These are phyloP conservation scores for Stegostoma tigrinum DNA, from an alignment of 2,113 vertebrate species.

Conservation along the genomic window DNA sequence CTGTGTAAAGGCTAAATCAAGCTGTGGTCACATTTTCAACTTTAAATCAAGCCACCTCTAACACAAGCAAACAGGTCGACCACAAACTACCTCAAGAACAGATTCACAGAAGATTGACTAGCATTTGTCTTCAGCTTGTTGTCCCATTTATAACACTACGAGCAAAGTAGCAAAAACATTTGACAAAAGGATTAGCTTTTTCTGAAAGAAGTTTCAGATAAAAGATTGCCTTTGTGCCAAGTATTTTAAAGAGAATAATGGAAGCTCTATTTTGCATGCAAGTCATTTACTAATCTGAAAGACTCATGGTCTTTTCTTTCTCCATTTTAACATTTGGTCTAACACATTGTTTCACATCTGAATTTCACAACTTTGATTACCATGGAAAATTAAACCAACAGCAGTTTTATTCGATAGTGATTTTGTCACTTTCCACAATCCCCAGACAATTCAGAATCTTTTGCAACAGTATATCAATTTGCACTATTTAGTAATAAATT, in stretches of 20 bases:
- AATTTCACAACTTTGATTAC: not conserved
- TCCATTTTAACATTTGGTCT: not conserved
- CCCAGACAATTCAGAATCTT: not conserved
- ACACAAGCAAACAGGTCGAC: not conserved
- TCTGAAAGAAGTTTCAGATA: not conserved
- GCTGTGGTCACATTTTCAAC: not conserved
- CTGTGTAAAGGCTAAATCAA: constrained; percentile 1
- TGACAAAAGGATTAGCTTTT: not conserved
- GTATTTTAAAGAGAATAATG: not conserved
- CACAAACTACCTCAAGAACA: not conserved
- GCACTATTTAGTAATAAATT: not conserved
- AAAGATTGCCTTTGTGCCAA: not conserved
- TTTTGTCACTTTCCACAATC: not conserved
- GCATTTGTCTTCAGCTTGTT: not conserved
- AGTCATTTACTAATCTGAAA: not conserved
- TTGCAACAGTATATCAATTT: constrained; percentile 2
- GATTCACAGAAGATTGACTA: constrained; percentile 6
- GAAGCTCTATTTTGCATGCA: not conserved
- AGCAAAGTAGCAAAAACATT: not conserved
- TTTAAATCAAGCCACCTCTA: not conserved
- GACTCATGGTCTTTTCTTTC: not conserved
- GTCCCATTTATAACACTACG: not conserved
- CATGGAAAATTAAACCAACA: constrained; percentile 13
- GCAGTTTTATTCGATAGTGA: not conserved
- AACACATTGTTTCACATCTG: not conserved